Percentiles rank a stretch among this genome's conserved stretches.
phyloP scores from a whole-genome alignment of 2,113 vertebrate genomes.

The Spheniscus mendiculus region DNA sequence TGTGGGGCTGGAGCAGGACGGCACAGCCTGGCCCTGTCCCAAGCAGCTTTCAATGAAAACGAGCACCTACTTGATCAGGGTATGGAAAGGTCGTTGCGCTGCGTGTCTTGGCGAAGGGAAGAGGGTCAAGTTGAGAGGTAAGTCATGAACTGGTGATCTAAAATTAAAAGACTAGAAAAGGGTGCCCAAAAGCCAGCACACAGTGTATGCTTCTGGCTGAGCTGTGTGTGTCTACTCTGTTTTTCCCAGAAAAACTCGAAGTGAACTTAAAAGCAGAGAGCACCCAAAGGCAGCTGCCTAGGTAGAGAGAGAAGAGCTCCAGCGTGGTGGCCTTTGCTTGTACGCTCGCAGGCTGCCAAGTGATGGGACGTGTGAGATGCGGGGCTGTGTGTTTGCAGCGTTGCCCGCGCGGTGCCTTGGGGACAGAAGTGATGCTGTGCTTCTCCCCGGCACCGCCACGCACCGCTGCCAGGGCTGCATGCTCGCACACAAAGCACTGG shows the following conservation, averaged over 20 bases:
- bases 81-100: not conserved
- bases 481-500: not conserved
- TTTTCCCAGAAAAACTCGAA: not conserved
- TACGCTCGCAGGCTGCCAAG: not conserved
- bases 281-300: not conserved
- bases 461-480: not conserved
- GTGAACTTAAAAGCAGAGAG: not conserved
- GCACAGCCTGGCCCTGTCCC: not conserved
- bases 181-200: not conserved
- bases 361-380: accelerated
- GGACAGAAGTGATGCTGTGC: not conserved
- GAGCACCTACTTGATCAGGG: not conserved
- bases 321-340: not conserved
- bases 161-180: not conserved
- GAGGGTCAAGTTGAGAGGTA: not conserved
- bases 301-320: not conserved
- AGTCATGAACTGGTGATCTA: not conserved
- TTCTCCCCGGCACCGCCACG: accelerated
- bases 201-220: not conserved
- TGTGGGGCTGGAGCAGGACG: accelerated
- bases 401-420: accelerated
- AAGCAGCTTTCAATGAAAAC: not conserved
- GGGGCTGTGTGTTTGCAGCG: not conserved
- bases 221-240: not conserved
- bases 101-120: not conserved